Base-by-base conservation (phyloP, 2,888 invertebrate species). In the Leptopilina drosophilae region DNA sequence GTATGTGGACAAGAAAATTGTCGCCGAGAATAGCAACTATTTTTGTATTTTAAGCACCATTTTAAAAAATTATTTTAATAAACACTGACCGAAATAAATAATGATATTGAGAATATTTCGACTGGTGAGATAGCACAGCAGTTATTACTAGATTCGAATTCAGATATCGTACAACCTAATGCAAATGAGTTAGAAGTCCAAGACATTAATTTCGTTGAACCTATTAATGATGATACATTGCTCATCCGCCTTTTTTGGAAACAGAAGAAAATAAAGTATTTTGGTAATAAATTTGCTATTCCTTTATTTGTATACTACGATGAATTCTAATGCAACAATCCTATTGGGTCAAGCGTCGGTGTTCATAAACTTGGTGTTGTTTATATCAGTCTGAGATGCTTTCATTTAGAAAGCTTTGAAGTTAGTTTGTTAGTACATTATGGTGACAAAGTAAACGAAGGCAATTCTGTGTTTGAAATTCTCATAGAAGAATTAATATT, bases 1-100 rank as follows among this genome's bases (percentile, higher is more conserved):
- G 40, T 65, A 65, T 78, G 78, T 14, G 78, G 73, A 6, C 73
- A 78, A 73, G 53, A 64, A 53, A n/a, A 73, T 20, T 75, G 53
- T 33, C 20, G 33, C 42, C 53, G 73, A 64, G 64, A 46, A 64
- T 78, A 67, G 26, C 73, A 78, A 64, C 12, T 53, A 53, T 20
- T 73, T 20, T 26, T 9, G 2, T 15, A 59, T 62, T 78, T 78
- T 64, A 12, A 64, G 46, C 59, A 64, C 12, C 69, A 69, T 62
- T 49, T 69, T 64, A 62, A 78, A 56, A 53, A 26, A 62, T 42
- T 69, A 69, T 62, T 42, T 20, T 56, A 12, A 7, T 20, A 77
- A 20, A 26, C 7, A 0, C 14, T 0, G 40, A 40, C 40, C 4
- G 12, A 65, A 65, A 14, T n/a, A 59, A n/a, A 7, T 59, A n/a